Base-by-base conservation (phyloP, 2,113 vertebrate species). In the Leptosomus discolor region DNA sequence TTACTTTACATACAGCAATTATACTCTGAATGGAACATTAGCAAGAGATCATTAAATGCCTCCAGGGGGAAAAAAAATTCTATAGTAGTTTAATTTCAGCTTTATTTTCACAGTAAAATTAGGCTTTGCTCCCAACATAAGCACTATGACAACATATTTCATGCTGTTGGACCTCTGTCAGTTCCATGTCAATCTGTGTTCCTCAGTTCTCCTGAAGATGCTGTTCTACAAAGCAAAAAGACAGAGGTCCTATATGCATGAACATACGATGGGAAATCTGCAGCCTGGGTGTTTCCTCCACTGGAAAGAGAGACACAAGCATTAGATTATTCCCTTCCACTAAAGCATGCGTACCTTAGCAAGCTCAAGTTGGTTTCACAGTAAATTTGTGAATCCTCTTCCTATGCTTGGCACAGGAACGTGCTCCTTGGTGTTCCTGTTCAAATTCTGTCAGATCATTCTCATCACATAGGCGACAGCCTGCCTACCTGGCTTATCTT, bases 1-100 rank as follows among this genome's bases (percentile, higher is more conserved):
- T 96, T 95, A 91, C 86, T 89, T 94, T 65, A 85, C 84, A 68
- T 46, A 41, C 13, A 76, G 76, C 96, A 96, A 96, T 96, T 97
- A 95, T 45, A 43, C 26, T 67, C 60, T 78, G 39, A 95, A 84
- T 32, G 76, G 50, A 94, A 93, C 27, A 88, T 88, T 88, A 95
- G 63, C 39, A 84, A 88, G 74, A 89, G 45, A 90, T 73, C 56
- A 76, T 73, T 94, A 92, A 89, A 82, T 85, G 80, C 68, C 76
- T 92, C 64, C 51, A 43, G 37, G 61, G 45, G 32, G 2, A 58
- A 57, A 57, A 68, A 56, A 53, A 56, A 51, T 43, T 34, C 1
- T 0, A 61, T 21, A 68, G 37, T 36, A 51, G 43, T 71, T 90
- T 73, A 61, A 95, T 77, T 92, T 48, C 45, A 51, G 60, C 58